These are phyloP conservation scores for Tillus elongatus DNA, from an alignment of 2,888 invertebrate genomes.

Conservation along the genomic window DNA sequence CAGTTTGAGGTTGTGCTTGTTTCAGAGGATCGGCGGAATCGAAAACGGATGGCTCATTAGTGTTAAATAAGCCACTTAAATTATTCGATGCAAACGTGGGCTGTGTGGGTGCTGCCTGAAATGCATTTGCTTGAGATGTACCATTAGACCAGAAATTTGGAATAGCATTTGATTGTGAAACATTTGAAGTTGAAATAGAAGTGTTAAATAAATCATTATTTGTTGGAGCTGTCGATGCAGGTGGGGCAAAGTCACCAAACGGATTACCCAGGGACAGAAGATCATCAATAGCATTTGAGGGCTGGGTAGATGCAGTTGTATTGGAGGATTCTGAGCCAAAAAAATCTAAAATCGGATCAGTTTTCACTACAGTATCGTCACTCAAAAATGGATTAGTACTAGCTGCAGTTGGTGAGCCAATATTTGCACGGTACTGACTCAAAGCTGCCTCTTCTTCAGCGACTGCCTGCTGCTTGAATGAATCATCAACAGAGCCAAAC, in stretches of 20 bases:
- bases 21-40: constrained; percentile 51
- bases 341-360: constrained; percentile 65
- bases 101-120: constrained; percentile 17
- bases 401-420: constrained; percentile 65
- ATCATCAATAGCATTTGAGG: constrained; percentile 74
- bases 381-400: constrained; percentile 81
- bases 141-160: constrained; percentile 36
- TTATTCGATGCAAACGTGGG: background rate
- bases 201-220: constrained; percentile 31
- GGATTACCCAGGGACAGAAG: constrained; percentile 71
- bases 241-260: constrained; percentile 65
- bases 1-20: constrained; percentile 30
- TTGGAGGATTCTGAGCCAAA: constrained; percentile 53
- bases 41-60: constrained; percentile 47
- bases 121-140: constrained; percentile 23
- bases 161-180: constrained; percentile 28
- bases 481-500: constrained; percentile 82
- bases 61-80: constrained; percentile 35
- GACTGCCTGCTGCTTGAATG: constrained; percentile 74
- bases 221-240: constrained; percentile 23
- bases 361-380: constrained; percentile 32
- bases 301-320: constrained; percentile 30
- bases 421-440: constrained; percentile 88
- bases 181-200: constrained; percentile 22
- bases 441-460: constrained; percentile 95